Conservation (phyloP, 2,888 invertebrate species). For the Cantharis lateralis region DNA sequence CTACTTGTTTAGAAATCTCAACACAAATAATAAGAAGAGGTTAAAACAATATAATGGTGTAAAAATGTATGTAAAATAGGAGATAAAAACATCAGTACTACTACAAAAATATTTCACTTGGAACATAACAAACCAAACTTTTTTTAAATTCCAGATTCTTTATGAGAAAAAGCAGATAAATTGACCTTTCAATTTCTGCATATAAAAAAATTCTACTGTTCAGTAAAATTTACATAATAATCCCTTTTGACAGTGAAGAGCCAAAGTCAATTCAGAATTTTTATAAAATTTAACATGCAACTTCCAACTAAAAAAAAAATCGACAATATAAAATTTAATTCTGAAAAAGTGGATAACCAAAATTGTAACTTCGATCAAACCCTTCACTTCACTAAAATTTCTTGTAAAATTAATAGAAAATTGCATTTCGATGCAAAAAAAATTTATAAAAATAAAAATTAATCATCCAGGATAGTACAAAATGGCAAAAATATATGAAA, state of each 20-base stretch:
- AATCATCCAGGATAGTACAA: neutral
- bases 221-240: neutral
- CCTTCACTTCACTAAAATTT: neutral
- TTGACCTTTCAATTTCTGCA: no score
- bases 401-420: neutral
- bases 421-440: neutral
- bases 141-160: neutral
- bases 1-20: neutral
- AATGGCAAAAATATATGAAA: neutral
- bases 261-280: neutral
- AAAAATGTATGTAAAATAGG: neutral
- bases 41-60: neutral
- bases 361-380: neutral
- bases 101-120: neutral
- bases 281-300: neutral
- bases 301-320: neutral
- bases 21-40: neutral
- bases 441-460: neutral
- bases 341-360: neutral
- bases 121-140: neutral
- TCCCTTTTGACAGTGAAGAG: neutral
- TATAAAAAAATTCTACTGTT: neutral
- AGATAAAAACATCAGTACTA: neutral
- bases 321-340: neutral
- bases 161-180: neutral